phyloP scores from a whole-genome alignment of 1,140 invertebrate genomes.

The Pseudomyrmex flavicornis region DNA sequence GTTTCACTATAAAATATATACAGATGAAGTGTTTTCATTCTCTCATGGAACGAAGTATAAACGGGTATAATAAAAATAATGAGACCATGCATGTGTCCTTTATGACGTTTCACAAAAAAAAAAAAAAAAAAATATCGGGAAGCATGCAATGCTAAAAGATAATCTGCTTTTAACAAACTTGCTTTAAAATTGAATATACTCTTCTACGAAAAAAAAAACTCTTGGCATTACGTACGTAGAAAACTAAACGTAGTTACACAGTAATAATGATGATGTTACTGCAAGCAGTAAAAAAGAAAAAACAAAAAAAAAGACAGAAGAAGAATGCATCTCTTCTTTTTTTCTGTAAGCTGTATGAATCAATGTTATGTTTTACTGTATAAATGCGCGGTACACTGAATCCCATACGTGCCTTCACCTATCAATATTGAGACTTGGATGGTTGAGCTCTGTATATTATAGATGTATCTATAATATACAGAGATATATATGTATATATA shows the following conservation, averaged over 20 bases:
- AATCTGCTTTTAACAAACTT: conserved; percentile 17
- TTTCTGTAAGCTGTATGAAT: conserved; percentile 46
- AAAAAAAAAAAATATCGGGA: neutral
- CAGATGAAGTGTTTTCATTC: too few species aligned
- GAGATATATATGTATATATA: too few species aligned
- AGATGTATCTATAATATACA: too few species aligned
- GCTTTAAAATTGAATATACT: conserved; percentile 36
- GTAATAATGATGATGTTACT: conserved; percentile 3
- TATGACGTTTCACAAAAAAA: conserved; percentile 35
- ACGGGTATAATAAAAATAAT: conserved; percentile 14
- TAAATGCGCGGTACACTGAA: too few species aligned
- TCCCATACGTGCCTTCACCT: too few species aligned
- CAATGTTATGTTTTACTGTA: too few species aligned
- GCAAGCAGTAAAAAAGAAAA: neutral
- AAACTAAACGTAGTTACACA: conserved; percentile 26
- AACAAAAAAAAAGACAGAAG: neutral
- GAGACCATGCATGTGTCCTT: conserved; percentile 22
- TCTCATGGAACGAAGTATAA: neutral
- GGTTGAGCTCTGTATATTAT: too few species aligned
- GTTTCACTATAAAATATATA: too few species aligned
- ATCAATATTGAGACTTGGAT: too few species aligned
- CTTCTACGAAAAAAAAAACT: neutral
- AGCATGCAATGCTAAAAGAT: conserved; percentile 18
- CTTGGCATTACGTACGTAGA: conserved; percentile 44
- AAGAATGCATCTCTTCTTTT: conserved; percentile 34